These are phyloP conservation scores for Acronicta leporina DNA, from an alignment of 2,888 invertebrate genomes.

Conservation along the genomic window DNA sequence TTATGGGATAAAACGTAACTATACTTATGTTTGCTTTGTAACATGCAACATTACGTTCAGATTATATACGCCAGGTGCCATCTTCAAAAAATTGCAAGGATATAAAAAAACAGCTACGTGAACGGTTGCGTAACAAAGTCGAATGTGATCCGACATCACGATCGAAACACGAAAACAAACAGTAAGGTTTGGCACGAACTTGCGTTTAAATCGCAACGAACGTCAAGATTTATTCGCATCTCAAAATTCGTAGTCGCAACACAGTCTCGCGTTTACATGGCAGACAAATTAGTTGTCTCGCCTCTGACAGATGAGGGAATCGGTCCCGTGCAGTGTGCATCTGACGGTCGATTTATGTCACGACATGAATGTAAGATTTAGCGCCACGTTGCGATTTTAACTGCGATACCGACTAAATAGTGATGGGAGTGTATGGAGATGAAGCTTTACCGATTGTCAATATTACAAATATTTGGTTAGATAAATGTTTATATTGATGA, in stretches of 20 bases:
- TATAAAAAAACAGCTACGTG: neutral
- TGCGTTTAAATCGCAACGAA: constrained; percentile 49
- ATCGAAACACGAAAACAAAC: constrained; percentile 30
- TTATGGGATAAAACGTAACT: too few species aligned
- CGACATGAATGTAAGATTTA: constrained; percentile 60
- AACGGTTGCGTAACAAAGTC: neutral
- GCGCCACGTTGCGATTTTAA: constrained; percentile 61
- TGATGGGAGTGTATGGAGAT: constrained; percentile 13
- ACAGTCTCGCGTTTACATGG: constrained; percentile 69
- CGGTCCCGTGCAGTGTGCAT: constrained; percentile 65
- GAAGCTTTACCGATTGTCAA: rapidly evolving
- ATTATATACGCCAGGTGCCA: too few species aligned
- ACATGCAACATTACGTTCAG: too few species aligned
- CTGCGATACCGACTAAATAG: constrained; percentile 51
- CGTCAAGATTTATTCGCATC: constrained; percentile 68
- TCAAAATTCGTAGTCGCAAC: constrained; percentile 66
- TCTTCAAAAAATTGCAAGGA: neutral
- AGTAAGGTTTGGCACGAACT: constrained; percentile 51
- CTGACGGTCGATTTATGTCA: constrained; percentile 70
- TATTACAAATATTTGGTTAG: neutral
- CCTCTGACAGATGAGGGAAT: constrained; percentile 75
- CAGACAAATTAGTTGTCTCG: constrained; percentile 83
- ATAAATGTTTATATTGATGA: too few species aligned
- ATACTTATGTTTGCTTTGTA: too few species aligned
- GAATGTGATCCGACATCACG: constrained; percentile 15